Base-by-base conservation (phyloP, 92 coral and sea anemone species). In the Porites divaricata region DNA sequence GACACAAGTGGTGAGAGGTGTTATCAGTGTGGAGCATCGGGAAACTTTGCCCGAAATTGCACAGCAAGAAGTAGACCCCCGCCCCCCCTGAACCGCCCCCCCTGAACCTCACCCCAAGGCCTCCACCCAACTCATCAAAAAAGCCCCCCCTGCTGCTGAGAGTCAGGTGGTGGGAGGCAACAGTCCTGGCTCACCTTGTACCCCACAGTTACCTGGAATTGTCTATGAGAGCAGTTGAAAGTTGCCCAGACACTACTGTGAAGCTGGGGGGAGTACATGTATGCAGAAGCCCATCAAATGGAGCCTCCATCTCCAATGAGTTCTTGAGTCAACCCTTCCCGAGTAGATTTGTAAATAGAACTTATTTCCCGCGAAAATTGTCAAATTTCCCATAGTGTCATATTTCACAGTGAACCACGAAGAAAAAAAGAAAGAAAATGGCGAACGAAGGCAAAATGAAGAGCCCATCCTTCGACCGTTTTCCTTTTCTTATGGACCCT, bases 161-260 rank as follows among this genome's bases (percentile, higher is more conserved):
- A 88, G 88, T 69, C 81, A 13, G 68, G 80, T 58, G 79, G 76
- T 74, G 70, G 92, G 93, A 64, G 89, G 85, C 90, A 80, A 23
- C 50, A 69, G 54, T 66, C 19, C 67, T 64, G 83, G 83, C 87
- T 89, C 84, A 45, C 19, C 85, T 8, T 9, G 56, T 26, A 51
- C 56, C 72, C 20, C 22, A 45, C 73, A 17, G 45, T 24, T 8
- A 14, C 49, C 50, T n/a, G 85, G 54, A 6, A 23, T 11, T 17
- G 76, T 81, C 26, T 69, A 16, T 70, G 54, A 57, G 68, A 70
- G 86, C 78, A 21, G 71, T 86, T 67, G 92, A 91, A 12, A 83
- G 69, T 69, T 92, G 95, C 71, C 93, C 96, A 48, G 84, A 75
- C 2, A 77, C 86, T 57, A 67, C 64, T 28, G 94, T 65, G 21